Evolutionary conservation across 2,113 vertebrate species (phyloP).

Genomic region (Melozone crissalis): DNA sequence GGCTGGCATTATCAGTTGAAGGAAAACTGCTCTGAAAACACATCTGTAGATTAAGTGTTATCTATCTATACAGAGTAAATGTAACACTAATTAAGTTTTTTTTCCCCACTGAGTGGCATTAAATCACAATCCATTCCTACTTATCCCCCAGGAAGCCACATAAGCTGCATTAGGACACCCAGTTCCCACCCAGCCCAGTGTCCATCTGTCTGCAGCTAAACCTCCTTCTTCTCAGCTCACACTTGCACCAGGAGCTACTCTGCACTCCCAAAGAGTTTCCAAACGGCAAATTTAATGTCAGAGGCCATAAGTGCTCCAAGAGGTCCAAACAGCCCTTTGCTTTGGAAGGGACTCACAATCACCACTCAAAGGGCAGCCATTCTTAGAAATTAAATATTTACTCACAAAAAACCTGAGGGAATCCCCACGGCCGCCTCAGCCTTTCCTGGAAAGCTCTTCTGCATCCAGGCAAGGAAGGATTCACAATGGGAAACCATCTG

Average conservation of each 20-base stretch:
- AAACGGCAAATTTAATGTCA: neutral
- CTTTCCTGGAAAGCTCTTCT: neutral
- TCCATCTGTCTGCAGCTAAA: neutral
- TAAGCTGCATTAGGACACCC: neutral
- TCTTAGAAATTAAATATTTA: conserved; percentile 20
- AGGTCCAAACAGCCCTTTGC: neutral
- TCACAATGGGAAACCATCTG: neutral
- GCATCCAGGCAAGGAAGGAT: neutral
- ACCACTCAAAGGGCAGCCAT: neutral
- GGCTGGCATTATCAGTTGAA: neutral
- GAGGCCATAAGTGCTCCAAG: neutral
- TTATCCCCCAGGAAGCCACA: neutral
- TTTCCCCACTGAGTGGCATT: neutral
- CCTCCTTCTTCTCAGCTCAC: neutral
- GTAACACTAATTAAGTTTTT: neutral
- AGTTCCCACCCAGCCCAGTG: neutral
- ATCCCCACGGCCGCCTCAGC: neutral
- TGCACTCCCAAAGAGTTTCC: neutral
- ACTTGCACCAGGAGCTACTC: neutral
- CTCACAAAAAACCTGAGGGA: neutral
- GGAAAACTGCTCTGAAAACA: neutral
- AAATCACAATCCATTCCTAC: neutral
- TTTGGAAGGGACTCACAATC: neutral
- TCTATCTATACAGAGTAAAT: neutral
- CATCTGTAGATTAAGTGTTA: neutral